Conservation (phyloP, 2,888 invertebrate species). For the Megalurothrips usitatus region DNA sequence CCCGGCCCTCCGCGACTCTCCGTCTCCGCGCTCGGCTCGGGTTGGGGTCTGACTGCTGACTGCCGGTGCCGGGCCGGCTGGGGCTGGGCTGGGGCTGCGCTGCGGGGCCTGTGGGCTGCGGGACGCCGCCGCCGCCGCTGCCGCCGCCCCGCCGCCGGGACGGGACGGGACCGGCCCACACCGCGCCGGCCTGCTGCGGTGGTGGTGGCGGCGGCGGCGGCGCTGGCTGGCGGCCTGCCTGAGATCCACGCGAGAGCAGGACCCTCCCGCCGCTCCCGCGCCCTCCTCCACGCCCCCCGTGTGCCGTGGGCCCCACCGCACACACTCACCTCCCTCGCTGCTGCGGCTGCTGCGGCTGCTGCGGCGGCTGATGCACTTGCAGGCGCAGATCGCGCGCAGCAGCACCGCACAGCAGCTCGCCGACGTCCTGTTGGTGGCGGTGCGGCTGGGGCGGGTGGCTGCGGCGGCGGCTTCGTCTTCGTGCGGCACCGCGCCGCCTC, state of each 20-base stretch:
- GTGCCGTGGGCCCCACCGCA: not conserved
- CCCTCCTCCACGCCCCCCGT: not conserved
- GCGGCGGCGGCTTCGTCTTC: not conserved
- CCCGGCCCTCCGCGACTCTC: not conserved
- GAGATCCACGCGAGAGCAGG: not conserved
- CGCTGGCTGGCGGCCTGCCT: not conserved
- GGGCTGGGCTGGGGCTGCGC: not conserved
- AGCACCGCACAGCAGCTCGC: not conserved
- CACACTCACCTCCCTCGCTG: not conserved
- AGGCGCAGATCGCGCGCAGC: not conserved
- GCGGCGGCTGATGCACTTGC: not conserved
- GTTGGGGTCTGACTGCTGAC: slow-evolving; percentile 3
- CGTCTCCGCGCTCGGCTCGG: not conserved
- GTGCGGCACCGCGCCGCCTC: too few species aligned
- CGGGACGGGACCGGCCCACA: not conserved
- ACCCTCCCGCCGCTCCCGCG: not conserved
- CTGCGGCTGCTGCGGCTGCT: not conserved
- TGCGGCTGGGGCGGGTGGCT: not conserved
- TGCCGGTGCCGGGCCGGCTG: not conserved
- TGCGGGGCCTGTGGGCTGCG: too few species aligned
- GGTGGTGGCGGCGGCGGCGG: not conserved
- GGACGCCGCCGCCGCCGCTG: too few species aligned
- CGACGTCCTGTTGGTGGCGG: too few species aligned
- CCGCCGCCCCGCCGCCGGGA: too few species aligned
- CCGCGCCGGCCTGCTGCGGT: not conserved